A percentile compares a stretch with the other conserved stretches of the same genome.
Evolutionary conservation across 2,888 invertebrate species (phyloP).

Genomic region (Alviniconcha strummeri): DNA sequence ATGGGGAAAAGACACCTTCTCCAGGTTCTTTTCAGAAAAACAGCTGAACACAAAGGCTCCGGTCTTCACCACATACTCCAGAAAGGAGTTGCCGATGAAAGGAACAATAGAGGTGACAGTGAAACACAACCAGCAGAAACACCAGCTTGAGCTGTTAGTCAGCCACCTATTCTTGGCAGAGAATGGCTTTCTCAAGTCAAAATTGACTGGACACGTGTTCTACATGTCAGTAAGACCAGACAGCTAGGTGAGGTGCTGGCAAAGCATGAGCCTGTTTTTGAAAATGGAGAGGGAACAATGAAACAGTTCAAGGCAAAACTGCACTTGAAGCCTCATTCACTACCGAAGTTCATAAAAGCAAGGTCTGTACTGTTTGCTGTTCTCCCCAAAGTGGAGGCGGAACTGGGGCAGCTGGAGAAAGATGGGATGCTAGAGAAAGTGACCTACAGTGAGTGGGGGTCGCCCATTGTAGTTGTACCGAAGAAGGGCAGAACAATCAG

Average conservation of each 20-base stretch:
- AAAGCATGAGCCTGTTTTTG: not conserved
- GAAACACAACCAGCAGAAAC: not conserved
- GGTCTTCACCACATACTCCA: not conserved
- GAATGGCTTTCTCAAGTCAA: not conserved
- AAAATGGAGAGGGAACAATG: not conserved
- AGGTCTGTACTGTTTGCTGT: constrained; percentile 44
- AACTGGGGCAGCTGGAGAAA: constrained; percentile 14
- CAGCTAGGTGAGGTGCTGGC: constrained; percentile 30
- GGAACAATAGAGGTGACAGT: not conserved
- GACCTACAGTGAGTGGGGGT: constrained; percentile 41
- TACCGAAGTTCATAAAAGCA: constrained; percentile 46
- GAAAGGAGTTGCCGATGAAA: not conserved
- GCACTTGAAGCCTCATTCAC: constrained; percentile 31
- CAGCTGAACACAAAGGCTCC: not conserved
- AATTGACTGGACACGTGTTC: not conserved
- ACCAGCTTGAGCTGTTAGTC: not conserved
- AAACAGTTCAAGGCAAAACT: constrained; percentile 37
- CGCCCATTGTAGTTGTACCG: constrained; percentile 38
- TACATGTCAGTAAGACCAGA: constrained; percentile 6
- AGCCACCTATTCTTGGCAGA: constrained; percentile 4
- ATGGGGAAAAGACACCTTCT: not conserved
- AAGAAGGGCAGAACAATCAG: constrained; percentile 42
- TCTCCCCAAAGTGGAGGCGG: constrained; percentile 34
- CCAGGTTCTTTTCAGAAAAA: not conserved
- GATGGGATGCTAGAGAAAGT: constrained; percentile 31